Evolutionary conservation across 2,888 invertebrate genomes (phyloP).

Genomic region (Philereme vetulata): DNA sequence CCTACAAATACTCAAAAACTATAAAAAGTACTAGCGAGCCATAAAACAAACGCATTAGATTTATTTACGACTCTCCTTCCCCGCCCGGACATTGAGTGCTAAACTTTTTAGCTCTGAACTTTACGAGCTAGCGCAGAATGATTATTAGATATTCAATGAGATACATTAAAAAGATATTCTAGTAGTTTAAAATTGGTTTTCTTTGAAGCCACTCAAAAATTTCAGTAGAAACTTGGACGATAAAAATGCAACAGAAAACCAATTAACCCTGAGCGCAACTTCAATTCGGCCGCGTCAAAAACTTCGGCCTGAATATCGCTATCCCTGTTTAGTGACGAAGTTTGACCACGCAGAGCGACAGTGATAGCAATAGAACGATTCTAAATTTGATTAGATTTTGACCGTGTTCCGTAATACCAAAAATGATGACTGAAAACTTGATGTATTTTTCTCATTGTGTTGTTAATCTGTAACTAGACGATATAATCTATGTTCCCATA

Average conservation of each 20-base stretch:
- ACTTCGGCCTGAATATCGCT: too few relatives aligned
- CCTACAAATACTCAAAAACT: slow-evolving; percentile 30
- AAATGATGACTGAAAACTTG: too few relatives aligned
- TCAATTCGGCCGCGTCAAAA: too few relatives aligned
- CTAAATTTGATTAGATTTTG: too few relatives aligned
- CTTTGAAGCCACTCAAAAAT: slow-evolving; percentile 21
- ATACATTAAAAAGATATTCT: slow-evolving; percentile 41
- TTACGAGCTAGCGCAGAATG: slow-evolving; percentile 53
- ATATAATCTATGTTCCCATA: too few relatives aligned
- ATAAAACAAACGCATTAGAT: slow-evolving; percentile 46
- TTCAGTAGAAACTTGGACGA: not conserved
- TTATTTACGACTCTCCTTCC: slow-evolving; percentile 55
- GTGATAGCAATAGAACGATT: too few relatives aligned
- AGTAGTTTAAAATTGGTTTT: slow-evolving; percentile 36
- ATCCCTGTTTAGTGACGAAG: too few relatives aligned
- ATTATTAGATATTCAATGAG: slow-evolving; percentile 54
- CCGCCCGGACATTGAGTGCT: slow-evolving; percentile 51
- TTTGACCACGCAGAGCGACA: too few relatives aligned
- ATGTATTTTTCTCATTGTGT: too few relatives aligned
- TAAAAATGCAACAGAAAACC: not conserved
- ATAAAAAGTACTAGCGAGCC: slow-evolving; percentile 28
- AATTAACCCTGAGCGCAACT: not conserved
- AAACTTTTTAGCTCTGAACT: slow-evolving; percentile 61
- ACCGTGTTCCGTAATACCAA: too few relatives aligned
- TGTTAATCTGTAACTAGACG: too few relatives aligned